Evolutionary conservation across 2,888 invertebrate species (phyloP).

Genomic region (Diaphora mendica): DNA sequence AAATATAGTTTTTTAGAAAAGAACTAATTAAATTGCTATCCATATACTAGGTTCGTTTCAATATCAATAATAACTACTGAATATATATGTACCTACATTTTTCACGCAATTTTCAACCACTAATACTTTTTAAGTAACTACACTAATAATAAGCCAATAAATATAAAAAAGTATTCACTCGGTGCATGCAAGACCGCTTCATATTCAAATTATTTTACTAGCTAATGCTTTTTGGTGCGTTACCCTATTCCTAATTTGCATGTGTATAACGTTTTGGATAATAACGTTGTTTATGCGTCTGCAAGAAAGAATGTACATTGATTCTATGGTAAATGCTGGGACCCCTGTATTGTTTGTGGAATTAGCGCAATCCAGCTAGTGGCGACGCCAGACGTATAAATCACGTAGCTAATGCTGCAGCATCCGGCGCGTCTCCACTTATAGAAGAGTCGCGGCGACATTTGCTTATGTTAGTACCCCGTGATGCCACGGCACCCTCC

Average conservation of each 20-base stretch:
- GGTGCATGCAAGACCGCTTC: slow-evolving; percentile 55
- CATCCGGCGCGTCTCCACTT: slow-evolving; percentile 79
- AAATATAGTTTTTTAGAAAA: too few species aligned
- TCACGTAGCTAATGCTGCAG: slow-evolving; percentile 80
- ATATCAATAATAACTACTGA: background rate
- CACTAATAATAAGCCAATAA: slow-evolving; percentile 3
- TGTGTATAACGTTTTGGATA: slow-evolving; percentile 64
- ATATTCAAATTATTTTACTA: slow-evolving; percentile 67
- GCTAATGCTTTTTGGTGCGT: slow-evolving; percentile 66
- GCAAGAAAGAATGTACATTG: slow-evolving; percentile 57
- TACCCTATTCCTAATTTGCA: slow-evolving; percentile 64
- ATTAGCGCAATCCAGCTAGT: slow-evolving; percentile 71
- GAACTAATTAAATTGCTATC: background rate
- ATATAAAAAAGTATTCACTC: slow-evolving; percentile 18
- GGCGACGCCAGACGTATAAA: slow-evolving; percentile 83
- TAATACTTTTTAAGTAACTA: background rate
- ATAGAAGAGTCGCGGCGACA: slow-evolving; percentile 65
- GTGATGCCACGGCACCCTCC: slow-evolving; percentile 22
- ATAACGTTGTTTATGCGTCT: slow-evolving; percentile 55
- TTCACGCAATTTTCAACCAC: background rate
- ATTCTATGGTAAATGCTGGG: slow-evolving; percentile 35
- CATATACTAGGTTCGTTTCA: background rate
- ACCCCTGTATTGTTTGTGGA: slow-evolving; percentile 75
- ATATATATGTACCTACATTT: background rate
- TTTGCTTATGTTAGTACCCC: slow-evolving; percentile 64